Conservation (phyloP, 2,113 vertebrate species). For the Cranoglanis bouderius region DNA sequence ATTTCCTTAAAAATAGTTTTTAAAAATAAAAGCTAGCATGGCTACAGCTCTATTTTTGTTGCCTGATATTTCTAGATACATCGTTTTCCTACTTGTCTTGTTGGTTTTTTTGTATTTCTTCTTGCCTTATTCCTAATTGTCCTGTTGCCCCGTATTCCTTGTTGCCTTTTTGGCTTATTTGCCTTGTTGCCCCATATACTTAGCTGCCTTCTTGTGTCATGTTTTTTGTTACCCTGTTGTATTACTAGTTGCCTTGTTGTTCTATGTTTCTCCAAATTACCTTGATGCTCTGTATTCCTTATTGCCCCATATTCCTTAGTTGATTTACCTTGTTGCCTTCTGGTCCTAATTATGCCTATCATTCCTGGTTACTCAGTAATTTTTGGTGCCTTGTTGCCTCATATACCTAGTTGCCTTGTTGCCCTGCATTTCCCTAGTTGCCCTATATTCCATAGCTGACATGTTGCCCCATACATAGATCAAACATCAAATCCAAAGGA, state of each 20-base stretch:
- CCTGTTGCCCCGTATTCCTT: no score
- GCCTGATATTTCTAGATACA: not conserved
- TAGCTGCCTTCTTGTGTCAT: not conserved
- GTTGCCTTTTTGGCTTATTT: no score
- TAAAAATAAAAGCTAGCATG: not conserved
- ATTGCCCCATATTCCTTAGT: not conserved
- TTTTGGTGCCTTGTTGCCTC: no score
- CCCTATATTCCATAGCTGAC: not conserved
- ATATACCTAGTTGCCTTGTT: no score
- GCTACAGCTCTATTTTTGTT: not conserved
- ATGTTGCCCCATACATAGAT: no score
- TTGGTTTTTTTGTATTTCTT: no score
- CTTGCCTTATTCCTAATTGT: not conserved
- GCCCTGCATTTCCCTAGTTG: not conserved
- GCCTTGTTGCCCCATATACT: not conserved
- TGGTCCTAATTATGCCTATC: not conserved
- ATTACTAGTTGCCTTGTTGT: not conserved
- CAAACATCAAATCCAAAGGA: not conserved
- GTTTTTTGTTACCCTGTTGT: not conserved
- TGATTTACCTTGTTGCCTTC: not conserved
- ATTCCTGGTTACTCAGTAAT: not conserved
- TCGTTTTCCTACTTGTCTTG: not conserved
- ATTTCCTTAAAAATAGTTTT: not conserved
- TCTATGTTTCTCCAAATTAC: not conserved
- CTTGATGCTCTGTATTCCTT: not conserved